Percentiles rank a stretch among this genome's conserved stretches.
These are phyloP conservation scores for Chrysolina americana DNA, from an alignment of 2,888 invertebrate genomes.

Conservation along the genomic window DNA sequence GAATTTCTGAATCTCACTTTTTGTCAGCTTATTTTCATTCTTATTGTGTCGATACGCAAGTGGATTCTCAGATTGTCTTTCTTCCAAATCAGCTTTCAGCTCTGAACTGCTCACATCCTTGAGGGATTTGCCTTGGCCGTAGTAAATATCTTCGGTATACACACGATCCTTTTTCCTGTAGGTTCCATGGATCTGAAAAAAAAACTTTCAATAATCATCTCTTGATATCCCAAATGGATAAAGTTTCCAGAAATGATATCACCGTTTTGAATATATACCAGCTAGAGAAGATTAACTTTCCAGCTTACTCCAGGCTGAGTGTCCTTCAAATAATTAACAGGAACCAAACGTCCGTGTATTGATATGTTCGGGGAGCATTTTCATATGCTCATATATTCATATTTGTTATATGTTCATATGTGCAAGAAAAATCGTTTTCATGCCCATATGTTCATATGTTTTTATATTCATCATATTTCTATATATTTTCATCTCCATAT, in stretches of 20 bases:
- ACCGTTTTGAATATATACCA: too few species aligned
- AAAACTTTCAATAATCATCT: not conserved
- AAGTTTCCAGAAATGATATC: not conserved
- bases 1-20: conserved; percentile 4
- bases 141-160: conserved; percentile 79
- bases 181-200: conserved; percentile 79
- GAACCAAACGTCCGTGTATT: too few species aligned
- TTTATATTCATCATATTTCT: too few species aligned
- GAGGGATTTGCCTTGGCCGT: conserved; percentile 73
- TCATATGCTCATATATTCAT: too few species aligned
- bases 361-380: too few species aligned
- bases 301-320: too few species aligned
- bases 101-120: conserved; percentile 71
- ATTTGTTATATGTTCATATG: too few species aligned
- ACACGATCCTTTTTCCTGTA: conserved; percentile 75
- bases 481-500: too few species aligned
- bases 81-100: conserved; percentile 70
- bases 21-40: conserved; percentile 57
- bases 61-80: conserved; percentile 70
- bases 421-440: too few species aligned
- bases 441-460: too few species aligned
- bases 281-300: too few species aligned
- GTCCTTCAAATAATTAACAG: too few species aligned
- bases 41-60: conserved; percentile 68
- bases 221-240: not conserved